These are phyloP conservation scores for Gopherus evgoodei DNA, from an alignment of 2,113 vertebrate genomes.

Conservation along the genomic window DNA sequence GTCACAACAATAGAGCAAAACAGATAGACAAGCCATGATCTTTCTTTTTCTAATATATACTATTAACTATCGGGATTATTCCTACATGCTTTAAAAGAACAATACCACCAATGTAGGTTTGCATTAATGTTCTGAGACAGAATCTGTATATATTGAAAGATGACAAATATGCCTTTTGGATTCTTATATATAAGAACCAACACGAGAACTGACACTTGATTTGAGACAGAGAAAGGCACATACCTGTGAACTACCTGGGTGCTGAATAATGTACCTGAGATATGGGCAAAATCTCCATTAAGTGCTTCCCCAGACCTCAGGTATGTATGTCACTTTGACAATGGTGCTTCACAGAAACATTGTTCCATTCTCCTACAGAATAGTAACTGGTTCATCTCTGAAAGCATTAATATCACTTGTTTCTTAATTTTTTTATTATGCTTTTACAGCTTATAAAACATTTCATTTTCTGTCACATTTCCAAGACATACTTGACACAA, in stretches of 20 bases:
- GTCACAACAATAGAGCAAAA: constrained; percentile 16
- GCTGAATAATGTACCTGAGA: neutral
- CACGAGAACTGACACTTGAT: neutral
- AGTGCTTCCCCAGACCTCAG: constrained; percentile 4
- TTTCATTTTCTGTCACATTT: neutral
- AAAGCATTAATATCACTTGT: neutral
- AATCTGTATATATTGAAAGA: neutral
- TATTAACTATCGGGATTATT: neutral
- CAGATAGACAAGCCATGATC: neutral
- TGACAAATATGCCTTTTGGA: constrained; percentile 42
- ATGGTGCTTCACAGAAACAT: neutral
- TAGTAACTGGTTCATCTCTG: constrained; percentile 18
- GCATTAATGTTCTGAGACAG: constrained; percentile 15
- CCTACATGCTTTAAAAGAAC: constrained; percentile 19
- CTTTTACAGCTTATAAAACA: constrained; percentile 6
- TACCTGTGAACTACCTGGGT: neutral
- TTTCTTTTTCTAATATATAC: constrained; percentile 28
- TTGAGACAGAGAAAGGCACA: constrained; percentile 9
- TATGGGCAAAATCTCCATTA: neutral
- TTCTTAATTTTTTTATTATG: neutral
- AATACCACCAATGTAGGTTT: neutral
- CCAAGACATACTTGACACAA: neutral
- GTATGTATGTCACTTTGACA: neutral
- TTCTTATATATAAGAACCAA: constrained; percentile 42
- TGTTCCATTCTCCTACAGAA: constrained; percentile 12